Evolutionary conservation across 2,797 vertebrate genomes (phyloP).

Genomic region (Pseudochromis fuscus): DNA sequence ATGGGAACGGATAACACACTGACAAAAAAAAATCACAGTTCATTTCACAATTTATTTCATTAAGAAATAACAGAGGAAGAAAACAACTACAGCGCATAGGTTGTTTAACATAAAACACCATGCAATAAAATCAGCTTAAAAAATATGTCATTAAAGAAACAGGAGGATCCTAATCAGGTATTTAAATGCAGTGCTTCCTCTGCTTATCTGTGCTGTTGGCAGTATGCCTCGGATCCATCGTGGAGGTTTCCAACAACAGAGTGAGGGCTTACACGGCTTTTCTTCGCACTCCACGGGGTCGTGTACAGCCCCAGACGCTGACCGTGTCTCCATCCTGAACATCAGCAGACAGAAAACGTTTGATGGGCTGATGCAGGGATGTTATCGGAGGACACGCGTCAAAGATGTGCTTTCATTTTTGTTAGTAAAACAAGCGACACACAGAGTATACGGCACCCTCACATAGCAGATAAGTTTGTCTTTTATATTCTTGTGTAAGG

Average conservation of each 20-base stretch:
- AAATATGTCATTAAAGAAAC: too few relatives aligned
- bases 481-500: conserved; percentile 4
- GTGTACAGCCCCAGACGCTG: conserved; percentile 86
- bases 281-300: conserved; percentile 86
- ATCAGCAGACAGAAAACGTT: not conserved
- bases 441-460: not conserved
- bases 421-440: not conserved
- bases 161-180: not conserved
- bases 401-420: not conserved
- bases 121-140: too few relatives aligned
- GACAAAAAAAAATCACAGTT: too few relatives aligned
- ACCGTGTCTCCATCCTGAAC: not conserved
- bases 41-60: too few relatives aligned
- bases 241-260: too few relatives aligned
- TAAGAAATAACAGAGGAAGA: too few relatives aligned
- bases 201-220: conserved; percentile 17
- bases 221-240: conserved; percentile 64
- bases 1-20: too few relatives aligned
- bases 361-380: not conserved
- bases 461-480: conserved; percentile 5
- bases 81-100: too few relatives aligned
- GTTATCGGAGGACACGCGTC: not conserved
- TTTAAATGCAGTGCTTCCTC: not conserved
- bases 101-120: too few relatives aligned
- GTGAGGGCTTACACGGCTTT: conserved; percentile 88